A percentile compares a stretch with the other conserved stretches of the same genome.
phyloP scores from a whole-genome alignment of 2,888 invertebrate genomes.

The Drosophila nr. perissopoda region DNA sequence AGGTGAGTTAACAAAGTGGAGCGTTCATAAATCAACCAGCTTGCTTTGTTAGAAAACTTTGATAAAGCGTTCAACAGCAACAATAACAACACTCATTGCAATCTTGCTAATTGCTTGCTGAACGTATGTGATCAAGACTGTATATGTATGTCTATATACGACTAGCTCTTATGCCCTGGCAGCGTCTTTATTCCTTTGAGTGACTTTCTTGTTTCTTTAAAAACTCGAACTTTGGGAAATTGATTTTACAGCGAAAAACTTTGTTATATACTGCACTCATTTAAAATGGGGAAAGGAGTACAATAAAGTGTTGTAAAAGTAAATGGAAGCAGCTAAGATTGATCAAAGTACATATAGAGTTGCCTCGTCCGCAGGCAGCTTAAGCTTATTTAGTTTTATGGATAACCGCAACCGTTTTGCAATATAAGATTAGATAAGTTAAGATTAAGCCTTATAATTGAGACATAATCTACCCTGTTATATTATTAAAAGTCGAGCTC shows the following conservation, averaged over 20 bases:
- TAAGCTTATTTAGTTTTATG: background rate
- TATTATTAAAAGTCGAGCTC: background rate
- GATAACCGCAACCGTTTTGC: too few species aligned
- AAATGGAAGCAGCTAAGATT: fast-evolving
- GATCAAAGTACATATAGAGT: background rate
- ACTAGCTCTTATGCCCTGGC: conserved; percentile 11
- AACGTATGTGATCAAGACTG: conserved; percentile 48
- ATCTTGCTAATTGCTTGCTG: conserved; percentile 78
- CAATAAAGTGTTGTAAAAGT: background rate
- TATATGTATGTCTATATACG: background rate
- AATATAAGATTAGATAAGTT: too few species aligned
- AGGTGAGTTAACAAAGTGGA: conserved; percentile 77
- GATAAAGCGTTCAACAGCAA: conserved; percentile 76
- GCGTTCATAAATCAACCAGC: conserved; percentile 74
- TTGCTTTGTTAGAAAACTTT: conserved; percentile 76
- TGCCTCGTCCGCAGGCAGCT: background rate
- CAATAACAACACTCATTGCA: conserved; percentile 57
- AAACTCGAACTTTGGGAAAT: background rate
- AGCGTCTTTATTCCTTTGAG: background rate
- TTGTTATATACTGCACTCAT: background rate
- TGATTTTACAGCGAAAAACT: background rate
- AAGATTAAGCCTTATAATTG: too few species aligned
- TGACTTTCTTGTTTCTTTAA: background rate
- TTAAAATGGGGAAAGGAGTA: background rate
- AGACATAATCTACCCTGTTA: too few species aligned